Base-by-base conservation (phyloP, 2,113 vertebrate species). In the Pterocles orientalis region DNA sequence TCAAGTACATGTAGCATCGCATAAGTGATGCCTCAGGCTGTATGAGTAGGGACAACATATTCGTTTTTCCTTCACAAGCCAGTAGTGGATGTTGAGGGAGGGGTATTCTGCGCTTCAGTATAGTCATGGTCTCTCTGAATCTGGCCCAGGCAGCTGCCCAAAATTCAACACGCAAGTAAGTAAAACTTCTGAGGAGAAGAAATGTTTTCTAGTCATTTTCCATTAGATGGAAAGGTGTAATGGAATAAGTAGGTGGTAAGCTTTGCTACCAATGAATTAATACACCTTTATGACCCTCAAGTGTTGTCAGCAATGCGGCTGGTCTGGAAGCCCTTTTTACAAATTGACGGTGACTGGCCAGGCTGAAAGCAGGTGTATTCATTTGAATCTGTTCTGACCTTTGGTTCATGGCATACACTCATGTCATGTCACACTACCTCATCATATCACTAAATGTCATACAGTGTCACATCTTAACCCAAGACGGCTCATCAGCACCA, bases 341-440 rank as follows among this genome's bases (percentile, higher is more conserved):
- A 83, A 88, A 94, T 58, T 90, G 95, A 43, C 80, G 78, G 65
- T 93, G 80, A 88, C 57, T 84, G 62, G 86, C 56, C 48, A 82
- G 58, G 80, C 82, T 86, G 81, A 92, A 94, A 95, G 61, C 72
- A 95, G 83, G 56, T 86, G 69, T 90, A 76, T 92, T 34, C 6
- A 2, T 90, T 79, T 88, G 81, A 84, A 61, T 86, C 53, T 72
- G 3, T 54, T 66, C n/a, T 94, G 88, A 94, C 82, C 90, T 96
- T 92, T 88, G 82, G 53, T 84, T 93, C 33, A 4, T 50, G 51
- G 53, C 82, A 88, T 92, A 84, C 7, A 9, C 14, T 96, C 36
- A 17, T 91, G 92, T 79, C 90, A 54, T 93, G 90, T 92, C 72
- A 78, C 61, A 92, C 93, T 90, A 75, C 48, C 26, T 88, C 76